phyloP scores from a whole-genome alignment of 2,113 vertebrate genomes.

The Nicator chloris region DNA sequence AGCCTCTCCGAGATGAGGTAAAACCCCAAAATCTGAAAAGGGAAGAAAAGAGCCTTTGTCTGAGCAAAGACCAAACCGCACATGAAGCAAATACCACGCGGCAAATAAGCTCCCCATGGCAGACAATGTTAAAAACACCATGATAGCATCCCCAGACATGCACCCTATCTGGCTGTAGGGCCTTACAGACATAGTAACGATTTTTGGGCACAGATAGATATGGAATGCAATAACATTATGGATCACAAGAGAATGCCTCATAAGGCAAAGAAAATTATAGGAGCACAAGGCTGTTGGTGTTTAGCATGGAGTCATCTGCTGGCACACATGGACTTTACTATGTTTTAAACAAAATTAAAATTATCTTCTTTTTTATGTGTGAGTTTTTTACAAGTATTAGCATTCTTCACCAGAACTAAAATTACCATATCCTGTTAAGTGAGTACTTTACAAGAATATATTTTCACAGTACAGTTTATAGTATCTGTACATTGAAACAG shows the following conservation, averaged over 20 bases:
- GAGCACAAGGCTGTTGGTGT: background rate
- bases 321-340: accelerated
- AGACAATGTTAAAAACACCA: background rate
- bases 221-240: background rate
- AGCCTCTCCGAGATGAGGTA: background rate
- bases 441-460: background rate
- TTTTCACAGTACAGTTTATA: background rate
- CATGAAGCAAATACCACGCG: accelerated
- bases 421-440: background rate
- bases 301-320: background rate
- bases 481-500: background rate
- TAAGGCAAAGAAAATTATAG: background rate
- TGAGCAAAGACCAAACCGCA: background rate
- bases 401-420: background rate
- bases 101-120: background rate
- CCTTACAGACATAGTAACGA: background rate
- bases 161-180: background rate
- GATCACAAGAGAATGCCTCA: background rate
- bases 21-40: background rate
- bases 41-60: background rate
- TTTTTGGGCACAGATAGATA: background rate
- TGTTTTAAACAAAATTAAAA: background rate
- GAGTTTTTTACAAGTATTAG: background rate
- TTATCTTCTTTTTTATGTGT: background rate
- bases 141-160: too few relatives aligned